A percentile compares a stretch with the other conserved stretches of the same genome.
Evolutionary conservation across 2,113 vertebrate species (phyloP).

Genomic region (Danionella cerebrum): DNA sequence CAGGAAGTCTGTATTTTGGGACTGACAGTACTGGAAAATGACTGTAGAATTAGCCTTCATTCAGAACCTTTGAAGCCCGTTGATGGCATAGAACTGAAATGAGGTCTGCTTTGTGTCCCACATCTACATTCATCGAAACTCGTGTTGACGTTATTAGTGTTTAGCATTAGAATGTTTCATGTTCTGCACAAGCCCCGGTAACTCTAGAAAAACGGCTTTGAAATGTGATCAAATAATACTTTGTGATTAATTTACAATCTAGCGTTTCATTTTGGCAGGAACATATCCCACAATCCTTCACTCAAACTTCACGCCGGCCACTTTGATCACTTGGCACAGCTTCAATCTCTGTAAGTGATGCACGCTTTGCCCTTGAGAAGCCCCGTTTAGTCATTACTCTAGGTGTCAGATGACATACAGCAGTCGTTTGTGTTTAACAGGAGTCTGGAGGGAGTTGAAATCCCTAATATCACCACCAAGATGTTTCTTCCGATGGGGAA

Average conservation of each 20-base stretch:
- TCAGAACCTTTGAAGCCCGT: not conserved
- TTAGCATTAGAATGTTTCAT: not conserved
- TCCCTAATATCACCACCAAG: slow-evolving; percentile 63
- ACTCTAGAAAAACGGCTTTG: too few species aligned
- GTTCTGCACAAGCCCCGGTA: too few species aligned
- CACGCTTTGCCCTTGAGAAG: not conserved
- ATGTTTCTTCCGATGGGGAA: slow-evolving; percentile 72
- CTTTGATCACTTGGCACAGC: slow-evolving; percentile 62
- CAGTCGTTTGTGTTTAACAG: slow-evolving; percentile 49
- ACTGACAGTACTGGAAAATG: not conserved
- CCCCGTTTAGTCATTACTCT: too few species aligned
- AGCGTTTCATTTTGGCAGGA: slow-evolving; percentile 52
- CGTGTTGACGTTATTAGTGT: not conserved
- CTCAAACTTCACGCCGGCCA: slow-evolving; percentile 56
- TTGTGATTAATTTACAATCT: too few species aligned
- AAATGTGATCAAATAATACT: too few species aligned
- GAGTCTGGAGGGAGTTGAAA: slow-evolving; percentile 69
- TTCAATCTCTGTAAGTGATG: slow-evolving; percentile 71
- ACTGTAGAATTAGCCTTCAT: not conserved
- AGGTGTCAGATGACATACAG: not conserved
- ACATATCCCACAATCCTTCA: slow-evolving; percentile 72
- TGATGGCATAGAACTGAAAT: not conserved
- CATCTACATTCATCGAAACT: not conserved
- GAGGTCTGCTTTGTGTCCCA: not conserved
- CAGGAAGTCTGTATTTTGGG: not conserved